Evolutionary conservation across 1,140 invertebrate genomes (phyloP), one percentile per base, ranked within the genome.

Genomic region (Drosophila auraria): DNA sequence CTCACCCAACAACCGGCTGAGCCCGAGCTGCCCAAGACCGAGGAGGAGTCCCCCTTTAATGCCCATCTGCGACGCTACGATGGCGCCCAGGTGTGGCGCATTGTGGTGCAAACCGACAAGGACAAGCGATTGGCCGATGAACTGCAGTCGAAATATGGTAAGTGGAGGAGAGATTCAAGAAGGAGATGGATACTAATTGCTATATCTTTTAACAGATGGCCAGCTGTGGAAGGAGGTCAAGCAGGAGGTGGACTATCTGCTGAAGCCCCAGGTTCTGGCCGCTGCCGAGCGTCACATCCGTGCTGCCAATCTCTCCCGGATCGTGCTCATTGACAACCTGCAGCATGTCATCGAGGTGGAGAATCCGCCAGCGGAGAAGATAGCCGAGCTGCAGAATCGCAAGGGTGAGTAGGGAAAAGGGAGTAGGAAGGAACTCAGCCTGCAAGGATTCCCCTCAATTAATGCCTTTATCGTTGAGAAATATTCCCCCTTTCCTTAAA

Each of bases 311-410:
- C 95, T 97, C 49, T 92, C 94, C 9, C 97, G 95, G 72, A 94
- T 95, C 8, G 93, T 97, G 2, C 91, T 96, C 11, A 97, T 97
- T 79, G 94, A 95, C 14, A 95, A 97, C 93, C 80, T 97, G 25
- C 96, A 97, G 89, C 94, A 94, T 74, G 95, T 95, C 8, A 97
- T 97, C 36, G 95, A 97, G 76, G 94, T 95, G 70, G 96, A 97
- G 93, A 97, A 97, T 93, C 96, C 96, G 27, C 93, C 94, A 1
- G 93, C 95, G 3, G 94, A 95, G 9, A 94, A 95, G 81, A 95
- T 95, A 57, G 94, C 96, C 87, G 93, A 95, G 14, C 93, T 96
- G 14, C 94, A 96, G 79, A 95, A 96, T 70, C 94, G 96, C 82
- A 95, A 96, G 95, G 96, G 96, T 97, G 87, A 89, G 93, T 87